Base-by-base conservation (phyloP, 2,888 invertebrate genomes). In the Celastrina argiolus region DNA sequence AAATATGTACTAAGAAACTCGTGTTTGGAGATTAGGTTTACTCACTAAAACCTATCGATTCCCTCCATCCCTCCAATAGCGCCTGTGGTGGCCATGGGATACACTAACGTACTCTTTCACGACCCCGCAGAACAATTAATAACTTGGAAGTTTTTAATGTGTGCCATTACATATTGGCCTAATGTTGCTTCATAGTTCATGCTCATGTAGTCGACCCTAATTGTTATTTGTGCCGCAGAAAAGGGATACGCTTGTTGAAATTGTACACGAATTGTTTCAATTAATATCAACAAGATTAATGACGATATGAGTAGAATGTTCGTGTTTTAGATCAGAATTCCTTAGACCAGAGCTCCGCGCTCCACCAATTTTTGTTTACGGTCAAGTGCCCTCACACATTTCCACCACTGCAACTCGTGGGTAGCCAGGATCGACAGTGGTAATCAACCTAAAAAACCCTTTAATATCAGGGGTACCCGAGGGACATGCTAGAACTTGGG, bases 181-280 rank as follows among this genome's bases (percentile, higher is more conserved):
- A 8, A 45, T 45, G 45, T 45, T 45, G 42, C 18, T 45, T 12
- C 22, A 6, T 31, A 7, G 1, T 31, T 31, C 2, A 0, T 31
- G 31, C 5, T 6, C 31, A 31, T 6, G 7, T 31, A 31, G 3
- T 22, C 51, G 51, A 51, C 51, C 51, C 22, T 51, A 51, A 51
- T 26, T 51, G 51, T 10, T 12, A 10, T 18, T 18, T 18, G 51
- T 22, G 51, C 22, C 26, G 18, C 51, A 26, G 51, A 51, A 51
- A 51, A 22, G 22, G 51, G n/a, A 51, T 51, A 51, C 18, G 22
- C 51, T 26, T 26, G 22, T 14, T 22, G 12, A 51, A 51, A 14
- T 51, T 51, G 51, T 51, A 51, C 51, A 51, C 51, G 8, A 14
- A 51, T 22, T 51, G 22, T 51, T 51, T 51, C 51, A 51, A 22